Evolutionary conservation across 2,797 vertebrate species (phyloP), one percentile per base, ranked within the genome.

Genomic region (Amphiprion clarkii): DNA sequence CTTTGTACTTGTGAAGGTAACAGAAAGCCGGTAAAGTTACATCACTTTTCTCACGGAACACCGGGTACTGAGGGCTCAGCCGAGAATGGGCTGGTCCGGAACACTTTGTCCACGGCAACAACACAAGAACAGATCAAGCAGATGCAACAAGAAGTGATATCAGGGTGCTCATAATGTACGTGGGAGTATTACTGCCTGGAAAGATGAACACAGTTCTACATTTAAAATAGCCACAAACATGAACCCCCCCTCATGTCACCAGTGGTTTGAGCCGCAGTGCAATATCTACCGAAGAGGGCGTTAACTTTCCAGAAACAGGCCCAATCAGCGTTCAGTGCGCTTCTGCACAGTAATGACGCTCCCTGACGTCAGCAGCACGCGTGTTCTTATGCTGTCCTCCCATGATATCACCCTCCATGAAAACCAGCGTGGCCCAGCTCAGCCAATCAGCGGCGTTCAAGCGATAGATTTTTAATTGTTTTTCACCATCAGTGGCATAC

Each of bases 21-120:
- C 0, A 19, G 60, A 76, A 58, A 52, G 39, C 80, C 82, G 82
- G 87, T 6, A 52, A 73, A 60, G 70, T 90, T 84, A 71, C 89
- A 57, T 87, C 64, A 85, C 17, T 25, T 27, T 71, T 16, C 44
- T 83, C 70, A 77, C 25, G 8, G 62, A 85, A 78, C n/a, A 6
- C 27, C 54, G 29, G 51, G 14, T n/a, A 0, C 25, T 1, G 33
- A 40, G 66, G 71, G 76, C 55, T 2, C 2, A 6, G 11, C 8
- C 5, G 1, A 23, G 13, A 25, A 54, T 85, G 75, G 80, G 0
- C 16, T 33, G 0, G 52, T 78, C 88, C 76, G 39, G 1, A 13
- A 6, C 3, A 0, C 5, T 53, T 27, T 23, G 16, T 1, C 2
- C 0, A 46, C 10, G 27, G 1, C 13, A 27, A 3, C 3, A 1